Base-by-base conservation (phyloP, 2,888 invertebrate genomes). In the Caenorhabditis afra region DNA sequence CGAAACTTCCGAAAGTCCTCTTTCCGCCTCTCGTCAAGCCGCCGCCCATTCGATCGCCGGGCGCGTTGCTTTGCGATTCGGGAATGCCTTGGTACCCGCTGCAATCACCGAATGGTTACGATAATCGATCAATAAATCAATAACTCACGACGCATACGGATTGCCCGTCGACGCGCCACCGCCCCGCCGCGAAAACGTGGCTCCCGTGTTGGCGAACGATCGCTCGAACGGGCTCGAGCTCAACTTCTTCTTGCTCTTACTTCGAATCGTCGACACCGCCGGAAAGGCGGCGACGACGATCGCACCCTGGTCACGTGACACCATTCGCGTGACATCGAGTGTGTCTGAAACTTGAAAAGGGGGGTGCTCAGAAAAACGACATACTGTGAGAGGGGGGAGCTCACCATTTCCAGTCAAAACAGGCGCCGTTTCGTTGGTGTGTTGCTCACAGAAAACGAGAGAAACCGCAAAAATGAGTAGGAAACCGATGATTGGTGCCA, bases 261-360 rank as follows among this genome's bases (percentile, higher is more conserved):
- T 53, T 10, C 58, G 61, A n/a, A 78, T 71, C 5, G 78, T 78
- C n/a, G 78, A 71, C 22, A 78, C 41, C 1, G 62, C 78, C 20
- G 78, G 78, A 45, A 78, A 78, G 0, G 78, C 71, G n/a, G 78
- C 78, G 5, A 73, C 71, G 0, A 78, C 71, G 39, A 78, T 55
- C 0, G 78, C 78, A 10, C 78, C 78, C 35, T 78, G 78, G 41
- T 78, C 78, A 12, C 67, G 78, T 11, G 66, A 71, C 12, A 71
- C 58, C 29, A 29, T 29, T 3, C 4, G 29, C 29, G 29, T 7
- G 29, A 29, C 7, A 29, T 29, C 7, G 4, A 29, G 29, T 29
- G 29, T 29, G 29, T 29, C 29, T 29, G 29, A 7, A 29, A 29
- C 7, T 29, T 3, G 29, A 7, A 29, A n/a, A n/a, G n/a, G n/a